Evolutionary conservation across 1,140 invertebrate species (phyloP).

Genomic region (Penaeus vannamei): DNA sequence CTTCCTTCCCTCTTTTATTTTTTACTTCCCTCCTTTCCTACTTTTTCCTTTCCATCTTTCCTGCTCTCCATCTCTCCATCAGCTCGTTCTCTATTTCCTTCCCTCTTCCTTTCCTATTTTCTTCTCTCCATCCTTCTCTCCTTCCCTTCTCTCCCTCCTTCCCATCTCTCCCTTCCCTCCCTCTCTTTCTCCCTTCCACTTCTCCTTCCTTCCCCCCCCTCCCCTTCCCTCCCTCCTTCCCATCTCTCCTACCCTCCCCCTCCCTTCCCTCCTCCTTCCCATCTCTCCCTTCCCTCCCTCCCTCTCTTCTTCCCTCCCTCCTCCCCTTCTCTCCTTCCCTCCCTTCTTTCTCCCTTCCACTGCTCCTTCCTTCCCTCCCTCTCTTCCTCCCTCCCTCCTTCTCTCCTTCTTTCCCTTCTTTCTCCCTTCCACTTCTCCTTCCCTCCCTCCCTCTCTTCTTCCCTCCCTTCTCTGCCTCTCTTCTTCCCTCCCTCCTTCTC

Average conservation of each 20-base stretch:
- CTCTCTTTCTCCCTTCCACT: too few relatives aligned
- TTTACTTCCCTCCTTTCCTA: neutral
- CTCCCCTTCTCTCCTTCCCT: neutral
- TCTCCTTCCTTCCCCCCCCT: neutral
- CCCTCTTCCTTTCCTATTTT: neutral
- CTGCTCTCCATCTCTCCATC: neutral
- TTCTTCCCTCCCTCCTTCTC: too few relatives aligned
- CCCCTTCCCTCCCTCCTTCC: neutral
- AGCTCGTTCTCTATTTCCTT: neutral
- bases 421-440: neutral
- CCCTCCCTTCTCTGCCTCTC: neutral
- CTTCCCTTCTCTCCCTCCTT: neutral
- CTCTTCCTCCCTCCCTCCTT: neutral
- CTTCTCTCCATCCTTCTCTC: neutral
- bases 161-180: neutral
- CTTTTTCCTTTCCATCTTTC: neutral
- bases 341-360: neutral
- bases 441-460: neutral
- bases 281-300: neutral
- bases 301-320: neutral
- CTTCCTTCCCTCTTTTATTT: neutral
- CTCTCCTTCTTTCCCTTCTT: too few relatives aligned
- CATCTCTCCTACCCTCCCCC: neutral
- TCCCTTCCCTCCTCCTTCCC: neutral
- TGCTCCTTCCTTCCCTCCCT: neutral